phyloP scores from a whole-genome alignment of 2,797 vertebrate species.

The Rhabdophis nuchalis region DNA sequence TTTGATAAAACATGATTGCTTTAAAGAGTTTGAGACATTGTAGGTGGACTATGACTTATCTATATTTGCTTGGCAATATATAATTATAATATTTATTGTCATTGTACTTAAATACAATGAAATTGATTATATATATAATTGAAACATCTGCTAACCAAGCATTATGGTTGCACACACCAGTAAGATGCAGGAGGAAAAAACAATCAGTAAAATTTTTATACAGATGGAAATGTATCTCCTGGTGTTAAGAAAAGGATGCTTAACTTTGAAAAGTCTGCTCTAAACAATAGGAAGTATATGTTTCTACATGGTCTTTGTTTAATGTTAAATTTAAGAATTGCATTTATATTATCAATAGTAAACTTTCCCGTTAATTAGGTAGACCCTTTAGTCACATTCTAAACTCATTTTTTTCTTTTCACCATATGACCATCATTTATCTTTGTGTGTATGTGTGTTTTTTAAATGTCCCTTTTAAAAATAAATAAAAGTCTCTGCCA shows the following conservation, averaged over 20 bases:
- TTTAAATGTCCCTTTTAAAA: neutral
- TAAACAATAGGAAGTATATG: neutral
- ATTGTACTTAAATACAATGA: no score
- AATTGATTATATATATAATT: neutral
- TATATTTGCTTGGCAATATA: no score
- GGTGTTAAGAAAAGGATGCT: neutral
- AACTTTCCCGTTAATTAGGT: neutral
- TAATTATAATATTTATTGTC: no score
- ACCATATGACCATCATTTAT: neutral
- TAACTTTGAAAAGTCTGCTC: neutral
- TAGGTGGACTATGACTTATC: no score
- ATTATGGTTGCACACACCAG: neutral
- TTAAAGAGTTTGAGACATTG: neutral
- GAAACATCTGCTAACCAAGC: neutral
- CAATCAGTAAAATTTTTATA: neutral
- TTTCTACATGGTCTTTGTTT: neutral
- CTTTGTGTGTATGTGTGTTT: neutral
- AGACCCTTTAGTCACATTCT: neutral
- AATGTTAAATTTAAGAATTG: neutral
- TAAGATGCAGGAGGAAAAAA: neutral
- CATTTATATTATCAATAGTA: neutral
- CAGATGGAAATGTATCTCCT: neutral
- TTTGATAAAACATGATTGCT: neutral
- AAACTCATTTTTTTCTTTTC: neutral
- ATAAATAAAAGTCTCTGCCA: neutral